phyloP scores from a whole-genome alignment of 2,888 invertebrate genomes.

The Stratiomys singularior region DNA sequence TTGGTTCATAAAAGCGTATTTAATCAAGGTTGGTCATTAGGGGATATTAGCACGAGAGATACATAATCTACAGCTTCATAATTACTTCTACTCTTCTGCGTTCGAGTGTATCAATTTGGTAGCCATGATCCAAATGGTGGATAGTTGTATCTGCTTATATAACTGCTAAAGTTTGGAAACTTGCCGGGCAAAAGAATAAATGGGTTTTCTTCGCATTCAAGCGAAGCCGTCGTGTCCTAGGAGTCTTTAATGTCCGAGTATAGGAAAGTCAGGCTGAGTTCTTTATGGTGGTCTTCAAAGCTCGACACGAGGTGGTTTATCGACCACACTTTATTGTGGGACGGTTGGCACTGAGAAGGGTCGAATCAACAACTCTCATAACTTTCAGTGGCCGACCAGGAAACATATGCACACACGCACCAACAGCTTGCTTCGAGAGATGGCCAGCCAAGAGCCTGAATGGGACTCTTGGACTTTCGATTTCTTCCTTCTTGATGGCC shows the following conservation, averaged over 20 bases:
- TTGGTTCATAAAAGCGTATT: conserved; percentile 11
- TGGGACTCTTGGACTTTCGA: neutral
- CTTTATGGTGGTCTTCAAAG: neutral
- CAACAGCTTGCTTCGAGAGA: neutral
- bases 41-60: neutral
- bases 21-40: neutral
- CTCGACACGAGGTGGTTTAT: neutral
- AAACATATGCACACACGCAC: neutral
- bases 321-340: conserved; percentile 3
- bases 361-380: conserved; percentile 14
- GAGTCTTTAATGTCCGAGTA: neutral
- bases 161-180: neutral
- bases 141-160: neutral
- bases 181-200: neutral
- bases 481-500: neutral
- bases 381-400: neutral
- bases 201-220: neutral
- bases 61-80: neutral
- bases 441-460: neutral
- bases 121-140: neutral
- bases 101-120: neutral
- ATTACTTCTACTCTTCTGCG: conserved; percentile 8
- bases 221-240: neutral
- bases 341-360: neutral
- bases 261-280: neutral